Percentiles rank a stretch among this genome's conserved stretches.
phyloP scores from a whole-genome alignment of 1,140 invertebrate species.

The Lucilia sericata region DNA sequence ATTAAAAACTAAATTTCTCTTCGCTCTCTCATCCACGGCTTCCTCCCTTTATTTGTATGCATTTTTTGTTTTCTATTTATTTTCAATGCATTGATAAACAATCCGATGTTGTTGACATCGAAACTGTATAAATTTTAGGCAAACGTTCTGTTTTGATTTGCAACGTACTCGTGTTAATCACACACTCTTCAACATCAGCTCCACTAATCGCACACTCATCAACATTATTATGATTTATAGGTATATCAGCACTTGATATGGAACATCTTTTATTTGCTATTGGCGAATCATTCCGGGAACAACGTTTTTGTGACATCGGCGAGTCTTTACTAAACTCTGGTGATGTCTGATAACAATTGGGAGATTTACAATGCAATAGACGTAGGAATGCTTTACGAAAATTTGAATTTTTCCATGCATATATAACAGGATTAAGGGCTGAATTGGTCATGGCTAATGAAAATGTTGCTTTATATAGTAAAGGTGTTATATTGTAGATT shows the following conservation, averaged over 20 bases:
- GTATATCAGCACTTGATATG: conserved; percentile 31
- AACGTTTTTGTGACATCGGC: conserved; percentile 7
- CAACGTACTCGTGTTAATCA: background rate
- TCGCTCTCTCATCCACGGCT: no score
- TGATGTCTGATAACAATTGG: conserved; percentile 55
- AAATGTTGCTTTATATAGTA: conserved; percentile 77
- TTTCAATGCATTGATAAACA: background rate
- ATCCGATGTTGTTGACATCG: conserved; percentile 20
- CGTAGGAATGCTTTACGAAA: conserved; percentile 77
- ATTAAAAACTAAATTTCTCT: no score
- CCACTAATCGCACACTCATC: background rate
- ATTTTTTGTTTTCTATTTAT: no score
- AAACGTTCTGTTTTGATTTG: conserved; percentile 6
- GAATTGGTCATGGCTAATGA: conserved; percentile 81
- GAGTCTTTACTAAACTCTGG: background rate
- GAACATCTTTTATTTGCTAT: background rate
- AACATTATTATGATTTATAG: conserved; percentile 10
- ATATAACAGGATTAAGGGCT: conserved; percentile 82
- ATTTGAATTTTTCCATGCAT: conserved; percentile 83
- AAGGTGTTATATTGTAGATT: conserved; percentile 68
- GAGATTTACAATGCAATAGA: conserved; percentile 74
- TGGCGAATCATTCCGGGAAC: background rate
- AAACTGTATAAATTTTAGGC: conserved; percentile 16
- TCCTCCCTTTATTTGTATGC: background rate
- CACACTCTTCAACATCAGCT: background rate